These are phyloP conservation scores for Danio jaintianensis DNA, from an alignment of 2,797 vertebrate genomes.

Conservation along the genomic window DNA sequence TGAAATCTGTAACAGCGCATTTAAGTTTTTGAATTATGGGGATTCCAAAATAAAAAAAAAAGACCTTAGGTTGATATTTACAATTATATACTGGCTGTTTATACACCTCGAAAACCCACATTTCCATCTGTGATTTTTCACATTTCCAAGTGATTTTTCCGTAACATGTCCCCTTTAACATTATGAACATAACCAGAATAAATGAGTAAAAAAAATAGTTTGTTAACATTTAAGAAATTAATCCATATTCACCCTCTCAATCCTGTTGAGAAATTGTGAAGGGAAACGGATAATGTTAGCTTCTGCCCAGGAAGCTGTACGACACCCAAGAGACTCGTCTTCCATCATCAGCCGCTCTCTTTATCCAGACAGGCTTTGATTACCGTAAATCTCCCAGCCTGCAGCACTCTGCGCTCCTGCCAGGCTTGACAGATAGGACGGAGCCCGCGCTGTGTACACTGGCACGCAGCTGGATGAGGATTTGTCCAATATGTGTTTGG, in stretches of 20 bases:
- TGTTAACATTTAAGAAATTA: not conserved
- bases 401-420: not conserved
- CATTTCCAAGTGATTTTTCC: too few relatives aligned
- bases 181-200: not conserved
- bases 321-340: not conserved
- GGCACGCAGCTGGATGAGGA: slow-evolving; percentile 45
- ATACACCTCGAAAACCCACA: too few relatives aligned
- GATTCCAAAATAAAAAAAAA: too few relatives aligned
- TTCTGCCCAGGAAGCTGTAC: slow-evolving; percentile 20
- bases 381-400: slow-evolving; percentile 39
- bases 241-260: slow-evolving; percentile 11
- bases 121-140: too few relatives aligned
- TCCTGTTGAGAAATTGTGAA: not conserved
- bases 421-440: slow-evolving; percentile 34
- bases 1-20: too few relatives aligned
- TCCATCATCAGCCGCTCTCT: not conserved
- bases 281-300: slow-evolving; percentile 14
- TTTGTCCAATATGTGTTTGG: slow-evolving; percentile 60
- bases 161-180: not conserved
- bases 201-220: too few relatives aligned
- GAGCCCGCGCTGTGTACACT: slow-evolving; percentile 55
- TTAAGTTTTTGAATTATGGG: too few relatives aligned
- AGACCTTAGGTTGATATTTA: too few relatives aligned
- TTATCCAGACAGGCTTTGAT: slow-evolving; percentile 17
- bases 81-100: too few relatives aligned